A percentile compares a stretch with the other conserved stretches of the same genome.
These are phyloP conservation scores for Cheumatopsyche charites DNA, from an alignment of 1,140 invertebrate genomes.

Conservation along the genomic window DNA sequence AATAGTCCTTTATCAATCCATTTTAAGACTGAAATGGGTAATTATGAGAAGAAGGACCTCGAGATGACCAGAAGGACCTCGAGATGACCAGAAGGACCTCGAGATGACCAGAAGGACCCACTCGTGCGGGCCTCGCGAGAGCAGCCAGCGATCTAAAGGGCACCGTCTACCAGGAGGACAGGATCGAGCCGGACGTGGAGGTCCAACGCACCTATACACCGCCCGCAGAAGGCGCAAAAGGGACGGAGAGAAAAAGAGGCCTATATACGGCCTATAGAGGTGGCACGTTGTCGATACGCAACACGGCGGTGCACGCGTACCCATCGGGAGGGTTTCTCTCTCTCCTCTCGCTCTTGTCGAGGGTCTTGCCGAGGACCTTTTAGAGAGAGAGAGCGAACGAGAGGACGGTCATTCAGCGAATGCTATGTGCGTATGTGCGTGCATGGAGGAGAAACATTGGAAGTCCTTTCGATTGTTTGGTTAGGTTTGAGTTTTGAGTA, in stretches of 20 bases:
- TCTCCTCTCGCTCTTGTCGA: too few species aligned
- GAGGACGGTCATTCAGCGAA: conserved; percentile 5
- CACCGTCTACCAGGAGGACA: conserved; percentile 45
- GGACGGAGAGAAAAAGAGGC: background rate
- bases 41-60: too few species aligned
- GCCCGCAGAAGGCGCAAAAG: too few species aligned
- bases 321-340: too few species aligned
- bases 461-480: too few species aligned
- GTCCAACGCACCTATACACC: too few species aligned
- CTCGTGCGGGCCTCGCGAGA: background rate
- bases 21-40: too few species aligned
- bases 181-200: conserved; percentile 23
- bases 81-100: too few species aligned
- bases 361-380: background rate
- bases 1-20: too few species aligned
- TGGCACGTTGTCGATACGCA: conserved; percentile 5
- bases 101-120: too few species aligned
- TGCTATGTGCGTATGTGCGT: background rate
- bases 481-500: too few species aligned
- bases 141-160: conserved; percentile 46
- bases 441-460: background rate
- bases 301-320: background rate
- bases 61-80: too few species aligned
- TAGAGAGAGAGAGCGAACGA: background rate
- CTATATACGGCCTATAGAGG: background rate